Percentiles rank a stretch among this genome's conserved stretches.
Conservation (phyloP, 2,888 invertebrate genomes). For the Busseola fusca region DNA sequence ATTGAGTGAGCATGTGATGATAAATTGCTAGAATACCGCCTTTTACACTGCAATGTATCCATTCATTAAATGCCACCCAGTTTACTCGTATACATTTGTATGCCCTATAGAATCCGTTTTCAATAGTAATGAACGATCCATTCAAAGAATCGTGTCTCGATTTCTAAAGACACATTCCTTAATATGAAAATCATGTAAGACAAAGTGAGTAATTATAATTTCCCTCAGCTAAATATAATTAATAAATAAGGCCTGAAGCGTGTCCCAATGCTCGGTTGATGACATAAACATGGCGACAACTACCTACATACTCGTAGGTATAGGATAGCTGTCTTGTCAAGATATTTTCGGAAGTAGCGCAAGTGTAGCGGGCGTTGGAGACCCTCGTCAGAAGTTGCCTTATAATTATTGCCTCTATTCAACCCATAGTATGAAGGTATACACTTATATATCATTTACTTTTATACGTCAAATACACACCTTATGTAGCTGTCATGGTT, state of each 20-base stretch:
- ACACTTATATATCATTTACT: constrained; percentile 24
- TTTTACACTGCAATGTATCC: not conserved
- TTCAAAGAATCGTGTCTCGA: constrained; percentile 4
- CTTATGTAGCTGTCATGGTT: constrained; percentile 5
- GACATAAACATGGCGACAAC: constrained; percentile 45
- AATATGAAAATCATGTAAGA: not conserved
- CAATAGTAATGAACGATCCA: constrained; percentile 15
- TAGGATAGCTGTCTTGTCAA: constrained; percentile 52
- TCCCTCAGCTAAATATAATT: constrained; percentile 15
- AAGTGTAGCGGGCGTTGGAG: constrained; percentile 76
- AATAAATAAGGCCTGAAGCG: constrained; percentile 22
- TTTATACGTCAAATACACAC: constrained; percentile 27
- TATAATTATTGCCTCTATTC: constrained; percentile 71
- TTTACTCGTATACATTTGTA: constrained; percentile 10
- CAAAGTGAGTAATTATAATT: constrained; percentile 28
- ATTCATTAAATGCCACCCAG: constrained; percentile 8
- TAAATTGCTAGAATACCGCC: constrained; percentile 20
- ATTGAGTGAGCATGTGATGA: constrained; percentile 7
- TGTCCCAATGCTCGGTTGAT: constrained; percentile 18
- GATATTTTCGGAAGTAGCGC: constrained; percentile 68
- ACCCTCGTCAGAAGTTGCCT: constrained; percentile 80
- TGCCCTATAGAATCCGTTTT: constrained; percentile 11
- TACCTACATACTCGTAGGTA: constrained; percentile 10
- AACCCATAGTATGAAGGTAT: constrained; percentile 20
- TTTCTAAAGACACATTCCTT: constrained; percentile 9